These are phyloP conservation scores for Drosophila kanekoi DNA, from an alignment of 2,888 invertebrate genomes.

Conservation along the genomic window DNA sequence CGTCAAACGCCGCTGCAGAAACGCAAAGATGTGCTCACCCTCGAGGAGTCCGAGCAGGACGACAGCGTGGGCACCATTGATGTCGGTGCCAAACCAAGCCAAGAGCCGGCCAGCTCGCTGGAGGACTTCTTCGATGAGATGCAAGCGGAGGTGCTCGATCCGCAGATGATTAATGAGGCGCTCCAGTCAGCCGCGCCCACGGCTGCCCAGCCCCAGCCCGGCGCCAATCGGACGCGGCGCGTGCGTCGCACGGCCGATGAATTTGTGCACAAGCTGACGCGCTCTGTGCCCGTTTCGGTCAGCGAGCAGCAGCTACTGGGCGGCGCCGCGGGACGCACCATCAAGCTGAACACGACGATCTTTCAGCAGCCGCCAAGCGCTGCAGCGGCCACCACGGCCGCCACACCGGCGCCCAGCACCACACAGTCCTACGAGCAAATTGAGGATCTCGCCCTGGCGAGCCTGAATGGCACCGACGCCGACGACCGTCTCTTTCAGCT, in stretches of 20 bases:
- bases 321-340: conserved; percentile 62
- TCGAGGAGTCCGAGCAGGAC: conserved; percentile 51
- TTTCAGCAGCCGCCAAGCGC: conserved; percentile 67
- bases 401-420: conserved; percentile 6
- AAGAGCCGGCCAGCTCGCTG: conserved; percentile 43
- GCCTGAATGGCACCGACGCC: conserved; percentile 82
- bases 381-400: conserved; percentile 13
- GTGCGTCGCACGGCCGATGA: conserved; percentile 67
- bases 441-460: conserved; percentile 83
- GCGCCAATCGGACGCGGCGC: conserved; percentile 23
- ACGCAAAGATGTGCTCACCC: conserved; percentile 61
- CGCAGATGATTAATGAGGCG: conserved; percentile 80
- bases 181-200: conserved; percentile 47
- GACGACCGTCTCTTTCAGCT: conserved; percentile 50
- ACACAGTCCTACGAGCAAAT: conserved; percentile 71
- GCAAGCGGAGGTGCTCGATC: conserved; percentile 76
- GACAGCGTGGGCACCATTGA: conserved; percentile 63
- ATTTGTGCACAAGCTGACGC: conserved; percentile 81
- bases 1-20: conserved; percentile 43
- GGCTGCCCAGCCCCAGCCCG: background rate
- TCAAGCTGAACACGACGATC: conserved; percentile 81
- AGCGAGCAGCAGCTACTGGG: conserved; percentile 68
- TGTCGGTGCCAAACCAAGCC: conserved; percentile 26
- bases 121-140: conserved; percentile 80
- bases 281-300: conserved; percentile 75